Conservation (phyloP, 2,797 vertebrate species). For the Acanthornis magna region DNA sequence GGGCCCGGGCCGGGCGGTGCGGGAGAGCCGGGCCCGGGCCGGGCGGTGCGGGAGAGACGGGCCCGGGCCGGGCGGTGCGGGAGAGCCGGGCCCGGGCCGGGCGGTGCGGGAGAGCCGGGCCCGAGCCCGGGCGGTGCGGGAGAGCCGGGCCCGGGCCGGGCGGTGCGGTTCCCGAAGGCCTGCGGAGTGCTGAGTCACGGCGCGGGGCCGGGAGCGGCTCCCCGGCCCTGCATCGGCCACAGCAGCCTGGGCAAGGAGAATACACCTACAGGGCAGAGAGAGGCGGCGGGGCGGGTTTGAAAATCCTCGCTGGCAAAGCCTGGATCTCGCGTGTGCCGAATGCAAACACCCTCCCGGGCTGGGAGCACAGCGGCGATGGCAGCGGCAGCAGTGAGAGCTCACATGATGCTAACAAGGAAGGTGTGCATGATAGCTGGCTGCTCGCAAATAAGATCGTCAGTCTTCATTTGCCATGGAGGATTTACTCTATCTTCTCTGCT, state of each 20-base stretch:
- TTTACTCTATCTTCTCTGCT: background rate
- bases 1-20: too few species aligned
- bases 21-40: too few species aligned
- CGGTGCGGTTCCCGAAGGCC: background rate
- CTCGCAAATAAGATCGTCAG: background rate
- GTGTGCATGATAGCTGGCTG: background rate
- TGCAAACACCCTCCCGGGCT: background rate
- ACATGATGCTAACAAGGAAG: background rate
- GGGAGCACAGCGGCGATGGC: background rate
- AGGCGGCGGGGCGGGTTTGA: background rate
- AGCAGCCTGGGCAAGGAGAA: background rate
- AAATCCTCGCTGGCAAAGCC: background rate
- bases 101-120: too few species aligned
- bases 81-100: too few species aligned
- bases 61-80: too few species aligned
- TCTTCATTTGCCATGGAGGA: background rate
- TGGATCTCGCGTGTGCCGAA: background rate
- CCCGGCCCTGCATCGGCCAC: background rate
- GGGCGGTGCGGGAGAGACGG: too few species aligned
- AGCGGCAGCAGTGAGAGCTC: background rate
- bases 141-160: too few species aligned
- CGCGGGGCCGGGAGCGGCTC: background rate
- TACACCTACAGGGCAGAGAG: accelerated
- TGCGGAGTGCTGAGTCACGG: conserved; percentile 64
- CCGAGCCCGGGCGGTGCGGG: too few species aligned